phyloP scores from a whole-genome alignment of 2,797 vertebrate species.

The Anisognathus igniventris region DNA sequence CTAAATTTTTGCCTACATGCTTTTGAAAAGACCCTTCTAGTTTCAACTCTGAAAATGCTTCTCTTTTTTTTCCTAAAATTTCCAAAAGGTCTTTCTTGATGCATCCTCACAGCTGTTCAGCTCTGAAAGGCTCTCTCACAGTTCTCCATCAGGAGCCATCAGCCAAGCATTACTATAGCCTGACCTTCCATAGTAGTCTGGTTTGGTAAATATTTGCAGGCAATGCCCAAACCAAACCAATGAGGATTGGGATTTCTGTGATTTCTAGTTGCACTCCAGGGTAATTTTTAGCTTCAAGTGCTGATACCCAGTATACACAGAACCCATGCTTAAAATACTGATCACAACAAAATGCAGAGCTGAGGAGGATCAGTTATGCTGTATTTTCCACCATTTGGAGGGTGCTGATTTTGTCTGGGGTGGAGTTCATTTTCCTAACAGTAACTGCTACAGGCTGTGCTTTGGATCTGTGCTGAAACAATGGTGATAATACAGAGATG shows the following conservation, averaged over 20 bases:
- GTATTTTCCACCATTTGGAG: not conserved
- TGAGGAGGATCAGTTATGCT: not conserved
- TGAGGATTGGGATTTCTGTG: not conserved
- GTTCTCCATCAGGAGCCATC: not conserved
- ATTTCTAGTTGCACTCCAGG: not conserved
- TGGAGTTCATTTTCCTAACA: not conserved
- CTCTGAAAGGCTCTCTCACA: not conserved
- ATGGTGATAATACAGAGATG: rapidly evolving
- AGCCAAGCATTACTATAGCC: not conserved
- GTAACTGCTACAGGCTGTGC: not conserved
- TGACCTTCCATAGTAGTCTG: not conserved
- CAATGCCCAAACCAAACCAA: not conserved
- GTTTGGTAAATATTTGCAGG: not conserved
- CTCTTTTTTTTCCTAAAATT: not conserved
- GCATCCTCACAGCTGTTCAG: not conserved
- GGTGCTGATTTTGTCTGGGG: not conserved
- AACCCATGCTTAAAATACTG: not conserved
- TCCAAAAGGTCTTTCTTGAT: not conserved
- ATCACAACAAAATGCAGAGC: not conserved
- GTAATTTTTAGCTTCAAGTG: not conserved
- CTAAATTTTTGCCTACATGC: not conserved
- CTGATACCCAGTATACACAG: not conserved
- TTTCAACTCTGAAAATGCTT: not conserved
- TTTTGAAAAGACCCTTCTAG: not conserved
- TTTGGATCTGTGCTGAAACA: not conserved